These are phyloP conservation scores for Eupithecia centaureata DNA, from an alignment of 2,888 invertebrate species.

Conservation along the genomic window DNA sequence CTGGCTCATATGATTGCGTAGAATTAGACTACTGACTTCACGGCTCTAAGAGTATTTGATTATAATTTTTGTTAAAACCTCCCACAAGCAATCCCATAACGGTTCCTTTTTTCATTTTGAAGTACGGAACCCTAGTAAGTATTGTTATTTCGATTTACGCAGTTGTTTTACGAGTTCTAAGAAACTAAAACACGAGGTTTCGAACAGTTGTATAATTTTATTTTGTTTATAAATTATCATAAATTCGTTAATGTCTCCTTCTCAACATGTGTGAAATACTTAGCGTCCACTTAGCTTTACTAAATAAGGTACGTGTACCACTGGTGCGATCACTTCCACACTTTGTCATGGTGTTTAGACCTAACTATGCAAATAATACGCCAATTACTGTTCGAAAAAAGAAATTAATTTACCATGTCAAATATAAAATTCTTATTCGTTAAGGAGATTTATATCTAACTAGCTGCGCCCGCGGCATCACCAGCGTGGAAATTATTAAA, in stretches of 20 bases:
- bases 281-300: slow-evolving; percentile 35
- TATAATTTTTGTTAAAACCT: not conserved
- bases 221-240: slow-evolving; percentile 55
- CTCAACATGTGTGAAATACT: slow-evolving; percentile 44
- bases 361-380: not conserved
- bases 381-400: not conserved
- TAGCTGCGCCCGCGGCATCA: too few species aligned
- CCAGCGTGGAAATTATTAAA: too few species aligned
- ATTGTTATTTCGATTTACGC: slow-evolving; percentile 25
- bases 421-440: too few species aligned
- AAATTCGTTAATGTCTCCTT: slow-evolving; percentile 44
- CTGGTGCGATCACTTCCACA: slow-evolving; percentile 1
- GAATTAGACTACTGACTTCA: too few species aligned
- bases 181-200: slow-evolving; percentile 43
- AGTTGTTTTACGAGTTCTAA: slow-evolving; percentile 39
- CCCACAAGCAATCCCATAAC: not conserved
- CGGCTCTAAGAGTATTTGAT: not conserved
- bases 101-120: not conserved
- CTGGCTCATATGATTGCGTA: too few species aligned
- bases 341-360: slow-evolving; percentile 1
- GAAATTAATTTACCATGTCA: not conserved
- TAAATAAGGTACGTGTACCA: slow-evolving; percentile 23
- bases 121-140: not conserved
- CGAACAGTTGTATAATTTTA: slow-evolving; percentile 52
- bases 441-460: too few species aligned